Evolutionary conservation across 2,888 invertebrate genomes (phyloP).

Genomic region (Lapara coniferarum): DNA sequence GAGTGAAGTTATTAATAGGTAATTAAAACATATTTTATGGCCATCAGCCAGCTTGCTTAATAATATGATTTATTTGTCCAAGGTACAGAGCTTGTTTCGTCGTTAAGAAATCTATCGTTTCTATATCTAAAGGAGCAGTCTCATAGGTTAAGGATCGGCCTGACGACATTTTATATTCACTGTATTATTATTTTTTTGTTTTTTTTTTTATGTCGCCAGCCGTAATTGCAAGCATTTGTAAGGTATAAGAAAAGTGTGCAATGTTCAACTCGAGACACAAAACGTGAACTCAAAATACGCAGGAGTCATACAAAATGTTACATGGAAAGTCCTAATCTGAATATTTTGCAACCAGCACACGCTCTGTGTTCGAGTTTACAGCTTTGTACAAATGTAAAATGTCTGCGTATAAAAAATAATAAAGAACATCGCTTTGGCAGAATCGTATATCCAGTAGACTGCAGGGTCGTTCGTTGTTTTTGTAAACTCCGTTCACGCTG

Average conservation of each 20-base stretch:
- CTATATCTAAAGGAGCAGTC: constrained; percentile 78
- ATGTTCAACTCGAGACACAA: constrained; percentile 73
- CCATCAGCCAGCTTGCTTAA: constrained; percentile 70
- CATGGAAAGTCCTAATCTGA: constrained; percentile 48
- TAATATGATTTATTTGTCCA: constrained; percentile 70
- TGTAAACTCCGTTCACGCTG: constrained; percentile 73
- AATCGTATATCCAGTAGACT: constrained; percentile 59
- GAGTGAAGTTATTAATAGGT: constrained; percentile 41
- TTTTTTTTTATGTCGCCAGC: constrained; percentile 69
- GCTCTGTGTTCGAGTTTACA: constrained; percentile 73
- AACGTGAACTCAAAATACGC: constrained; percentile 80
- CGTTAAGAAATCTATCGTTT: constrained; percentile 58
- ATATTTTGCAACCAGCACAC: constrained; percentile 72
- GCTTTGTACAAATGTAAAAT: constrained; percentile 77
- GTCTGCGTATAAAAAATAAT: constrained; percentile 77
- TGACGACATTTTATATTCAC: constrained; percentile 59
- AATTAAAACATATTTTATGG: constrained; percentile 50
- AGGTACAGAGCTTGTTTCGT: constrained; percentile 69
- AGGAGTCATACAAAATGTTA: constrained; percentile 38
- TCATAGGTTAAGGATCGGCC: constrained; percentile 67
- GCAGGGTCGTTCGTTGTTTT: constrained; percentile 40
- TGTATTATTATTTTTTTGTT: constrained; percentile 61
- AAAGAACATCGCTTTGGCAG: constrained; percentile 74
- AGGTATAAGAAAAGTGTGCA: constrained; percentile 80
- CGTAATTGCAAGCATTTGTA: constrained; percentile 58